Percentiles rank a stretch among this genome's conserved stretches.
Conservation (phyloP, 2,113 vertebrate species). For the Ictalurus furcatus region DNA sequence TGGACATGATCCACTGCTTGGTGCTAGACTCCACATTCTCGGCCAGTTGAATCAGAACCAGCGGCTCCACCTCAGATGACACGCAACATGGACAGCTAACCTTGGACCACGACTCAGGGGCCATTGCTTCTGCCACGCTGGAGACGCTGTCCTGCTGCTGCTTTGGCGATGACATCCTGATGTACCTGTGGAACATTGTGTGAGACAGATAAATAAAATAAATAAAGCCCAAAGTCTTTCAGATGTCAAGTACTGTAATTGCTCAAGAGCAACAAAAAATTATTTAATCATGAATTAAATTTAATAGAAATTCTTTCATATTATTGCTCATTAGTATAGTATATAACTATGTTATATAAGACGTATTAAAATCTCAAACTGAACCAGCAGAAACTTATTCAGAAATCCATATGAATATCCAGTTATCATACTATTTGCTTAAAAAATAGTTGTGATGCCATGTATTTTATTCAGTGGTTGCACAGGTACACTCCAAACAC, state of each 20-base stretch:
- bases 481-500: neutral
- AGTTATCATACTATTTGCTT: neutral
- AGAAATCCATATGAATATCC: neutral
- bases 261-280: neutral
- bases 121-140: neutral
- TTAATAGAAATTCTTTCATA: neutral
- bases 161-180: conserved; percentile 59
- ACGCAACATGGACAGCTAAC: conserved; percentile 72
- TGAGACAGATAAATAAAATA: neutral
- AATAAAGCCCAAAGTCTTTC: neutral
- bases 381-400: neutral
- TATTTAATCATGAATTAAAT: neutral
- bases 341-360: too few species aligned
- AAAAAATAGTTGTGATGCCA: neutral
- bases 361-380: too few species aligned
- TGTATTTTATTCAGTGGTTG: neutral
- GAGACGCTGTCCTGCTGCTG: conserved; percentile 41
- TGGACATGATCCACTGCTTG: conserved; percentile 74
- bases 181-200: conserved; percentile 47
- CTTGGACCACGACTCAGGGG: conserved; percentile 67
- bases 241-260: neutral
- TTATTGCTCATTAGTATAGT: neutral
- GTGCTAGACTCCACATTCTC: conserved; percentile 65
- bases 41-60: conserved; percentile 73
- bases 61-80: conserved; percentile 65